phyloP scores from a whole-genome alignment of 2,797 vertebrate genomes.

The Varecia variegata region DNA sequence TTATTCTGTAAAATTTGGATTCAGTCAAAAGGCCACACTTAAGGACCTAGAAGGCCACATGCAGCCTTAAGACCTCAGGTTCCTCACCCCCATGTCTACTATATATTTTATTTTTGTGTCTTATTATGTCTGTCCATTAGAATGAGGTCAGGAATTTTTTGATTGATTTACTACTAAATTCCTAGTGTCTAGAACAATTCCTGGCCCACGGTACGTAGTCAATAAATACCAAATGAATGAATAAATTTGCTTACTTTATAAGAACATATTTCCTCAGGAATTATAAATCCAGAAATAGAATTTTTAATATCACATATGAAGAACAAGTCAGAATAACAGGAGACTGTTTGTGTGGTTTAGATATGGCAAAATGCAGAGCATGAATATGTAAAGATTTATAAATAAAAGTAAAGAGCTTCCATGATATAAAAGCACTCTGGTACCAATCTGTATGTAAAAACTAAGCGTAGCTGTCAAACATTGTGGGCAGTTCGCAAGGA shows the following conservation, averaged over 20 bases:
- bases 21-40: too few relatives aligned
- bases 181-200: not conserved
- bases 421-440: not conserved
- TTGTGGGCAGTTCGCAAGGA: not conserved
- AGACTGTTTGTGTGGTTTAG: not conserved
- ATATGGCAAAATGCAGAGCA: not conserved
- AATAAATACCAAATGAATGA: not conserved
- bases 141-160: not conserved
- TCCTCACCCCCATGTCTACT: not conserved
- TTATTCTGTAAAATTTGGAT: too few relatives aligned
- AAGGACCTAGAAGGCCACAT: too few relatives aligned
- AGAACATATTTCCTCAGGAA: not conserved
- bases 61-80: too few relatives aligned
- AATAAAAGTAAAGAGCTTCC: not conserved
- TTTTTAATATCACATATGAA: not conserved
- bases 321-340: not conserved
- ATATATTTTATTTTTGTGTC: not conserved
- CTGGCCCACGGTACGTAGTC: not conserved
- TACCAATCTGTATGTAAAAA: not conserved
- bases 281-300: not conserved
- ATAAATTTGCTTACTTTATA: not conserved
- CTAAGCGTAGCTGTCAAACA: not conserved
- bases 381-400: not conserved
- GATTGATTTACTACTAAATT: not conserved
- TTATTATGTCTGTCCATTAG: not conserved